A percentile compares a stretch with the other conserved stretches of the same genome.
Evolutionary conservation across 2,113 vertebrate genomes (phyloP).

Genomic region (human): DNA sequence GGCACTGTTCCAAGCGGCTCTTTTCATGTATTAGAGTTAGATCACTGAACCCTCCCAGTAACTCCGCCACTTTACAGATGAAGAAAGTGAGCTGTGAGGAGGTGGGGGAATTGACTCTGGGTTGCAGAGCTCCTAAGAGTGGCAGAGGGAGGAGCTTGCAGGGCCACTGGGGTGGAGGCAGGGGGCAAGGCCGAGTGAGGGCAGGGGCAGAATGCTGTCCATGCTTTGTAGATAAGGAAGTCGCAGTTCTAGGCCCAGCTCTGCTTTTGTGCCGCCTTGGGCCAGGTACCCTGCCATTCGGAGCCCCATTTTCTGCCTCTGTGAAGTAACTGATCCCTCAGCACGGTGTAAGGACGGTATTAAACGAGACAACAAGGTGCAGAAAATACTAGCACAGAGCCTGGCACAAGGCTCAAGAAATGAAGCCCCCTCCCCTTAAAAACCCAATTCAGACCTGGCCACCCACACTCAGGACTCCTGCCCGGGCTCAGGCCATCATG

Average conservation of each 20-base stretch:
- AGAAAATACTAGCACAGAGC: background rate
- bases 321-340: background rate
- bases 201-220: background rate
- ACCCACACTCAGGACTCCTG: background rate
- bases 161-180: rapidly evolving
- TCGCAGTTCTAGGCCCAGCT: background rate
- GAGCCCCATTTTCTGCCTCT: background rate
- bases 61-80: background rate
- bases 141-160: background rate
- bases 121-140: background rate
- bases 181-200: background rate
- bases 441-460: background rate
- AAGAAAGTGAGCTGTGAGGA: background rate
- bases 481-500: background rate
- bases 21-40: background rate
- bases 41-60: background rate
- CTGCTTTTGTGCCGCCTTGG: background rate
- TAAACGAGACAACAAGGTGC: rapidly evolving
- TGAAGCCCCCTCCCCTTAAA: background rate
- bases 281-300: rapidly evolving
- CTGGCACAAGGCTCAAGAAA: background rate
- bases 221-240: background rate
- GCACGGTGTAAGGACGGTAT: background rate
- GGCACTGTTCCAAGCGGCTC: rapidly evolving
- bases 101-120: background rate